Conservation (phyloP, 1,140 invertebrate genomes). For the Drosophila parvula region DNA sequence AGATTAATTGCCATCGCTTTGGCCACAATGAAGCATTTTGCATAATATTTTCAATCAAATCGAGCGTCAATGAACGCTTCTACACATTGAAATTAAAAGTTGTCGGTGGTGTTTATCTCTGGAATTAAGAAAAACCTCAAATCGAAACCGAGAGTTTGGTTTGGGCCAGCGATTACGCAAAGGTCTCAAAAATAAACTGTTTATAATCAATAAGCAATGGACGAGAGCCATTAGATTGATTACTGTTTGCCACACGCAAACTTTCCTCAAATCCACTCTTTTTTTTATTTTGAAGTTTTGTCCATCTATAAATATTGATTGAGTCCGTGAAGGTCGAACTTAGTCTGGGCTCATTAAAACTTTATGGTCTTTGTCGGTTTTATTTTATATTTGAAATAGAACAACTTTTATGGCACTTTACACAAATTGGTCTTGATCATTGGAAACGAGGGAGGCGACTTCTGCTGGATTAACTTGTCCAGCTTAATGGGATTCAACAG, state of each 20-base stretch:
- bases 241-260: slow-evolving; percentile 56
- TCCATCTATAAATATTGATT: slow-evolving; percentile 49
- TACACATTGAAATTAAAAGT: slow-evolving; percentile 70
- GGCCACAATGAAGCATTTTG: slow-evolving; percentile 54
- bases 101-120: slow-evolving; percentile 27
- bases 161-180: slow-evolving; percentile 63
- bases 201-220: slow-evolving; percentile 44
- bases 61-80: slow-evolving; percentile 73
- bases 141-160: slow-evolving; percentile 69
- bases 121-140: slow-evolving; percentile 25
- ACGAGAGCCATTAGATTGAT: slow-evolving; percentile 51
- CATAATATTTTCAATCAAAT: slow-evolving; percentile 68
- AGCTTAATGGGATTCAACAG: slow-evolving; percentile 21
- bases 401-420: slow-evolving; percentile 42
- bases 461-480: slow-evolving; percentile 43
- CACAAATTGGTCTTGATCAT: slow-evolving; percentile 25
- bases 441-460: slow-evolving; percentile 19
- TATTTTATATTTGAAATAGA: slow-evolving; percentile 42
- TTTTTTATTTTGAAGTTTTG: slow-evolving; percentile 28
- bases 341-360: slow-evolving; percentile 37
- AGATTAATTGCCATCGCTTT: slow-evolving; percentile 66
- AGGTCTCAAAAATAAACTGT: slow-evolving; percentile 66
- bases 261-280: slow-evolving; percentile 48
- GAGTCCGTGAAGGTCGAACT: slow-evolving; percentile 35
- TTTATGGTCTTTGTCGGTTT: slow-evolving; percentile 32